Evolutionary conservation across 1,140 invertebrate species (phyloP), one percentile per base, ranked within the genome.

Genomic region (Cotesia glomerata): DNA sequence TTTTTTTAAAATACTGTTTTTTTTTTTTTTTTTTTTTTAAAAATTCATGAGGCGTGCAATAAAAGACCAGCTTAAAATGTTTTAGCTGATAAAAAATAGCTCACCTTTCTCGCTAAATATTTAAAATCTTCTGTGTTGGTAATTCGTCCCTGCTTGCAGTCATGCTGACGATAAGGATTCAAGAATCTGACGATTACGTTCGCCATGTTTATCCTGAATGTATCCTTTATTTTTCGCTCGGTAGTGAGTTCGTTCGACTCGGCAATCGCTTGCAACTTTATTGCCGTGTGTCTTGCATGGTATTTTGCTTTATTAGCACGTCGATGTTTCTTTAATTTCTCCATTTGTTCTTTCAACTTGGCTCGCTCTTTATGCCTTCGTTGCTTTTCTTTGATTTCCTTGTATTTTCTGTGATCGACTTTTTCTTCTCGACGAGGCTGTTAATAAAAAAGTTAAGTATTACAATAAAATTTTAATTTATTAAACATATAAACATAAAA

Each of bases 51-150:
- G n/a, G n/a, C n/a, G n/a, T n/a, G n/a, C n/a, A n/a, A n/a, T n/a
- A n/a, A 54, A 52, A 9, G 35, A 68, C 3, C 16, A 56, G 13
- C 3, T 14, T 9, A 4, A 39, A 58, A 39, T n/a, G n/a, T n/a
- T 18, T 13, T 49, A 32, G 34, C 51, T 39, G 11, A 68, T 49
- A 71, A 58, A 54, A 52, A 3, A 32, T 62, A 9, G 70, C 80
- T 87, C 87, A 98, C 97, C 91, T 98, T 98, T 87, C 96, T 91
- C 0, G 97, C 97, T 26, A 99, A 88, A 87, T 97, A 95, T 84
- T 98, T 98, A 85, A 98, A 99, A 85, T 99, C 97, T 61, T 97
- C 95, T 0, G 93, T 97, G 81, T 90, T 94, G 0, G 91, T 93
- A 75, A 99, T 98, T 75, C 93, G 88, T 0, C 95, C 97, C 72